Evolutionary conservation across 2,797 vertebrate genomes (phyloP), one percentile per base, ranked within the genome.

Genomic region (Mormyrops attenuatus): DNA sequence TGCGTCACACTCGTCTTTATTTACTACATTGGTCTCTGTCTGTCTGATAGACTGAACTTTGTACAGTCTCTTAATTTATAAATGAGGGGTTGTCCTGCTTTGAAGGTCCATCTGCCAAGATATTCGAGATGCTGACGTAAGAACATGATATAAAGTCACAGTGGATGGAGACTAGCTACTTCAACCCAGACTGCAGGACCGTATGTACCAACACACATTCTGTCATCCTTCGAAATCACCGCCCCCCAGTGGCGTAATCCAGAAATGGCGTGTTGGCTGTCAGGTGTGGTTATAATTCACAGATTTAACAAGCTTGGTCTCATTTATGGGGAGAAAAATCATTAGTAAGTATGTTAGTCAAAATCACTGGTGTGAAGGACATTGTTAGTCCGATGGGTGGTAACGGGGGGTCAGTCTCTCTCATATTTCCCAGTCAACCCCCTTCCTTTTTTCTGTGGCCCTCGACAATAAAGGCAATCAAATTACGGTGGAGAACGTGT

Each of bases 291-390:
- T 11, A 50, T 50, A 50, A 22, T 85, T 47, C 47, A 84, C 0
- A 44, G 82, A 8, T 85, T 85, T 85, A 85, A 85, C 82, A 44
- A 22, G 82, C 44, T 50, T 26, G n/a, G 82, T 85, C 82, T 80
- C 26, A 85, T 85, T 85, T 47, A 85, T 11, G 4, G 44, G 41
- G 41, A 85, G 77, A 80, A 38, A 77, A 77, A 77, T 77, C 69
- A 80, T 47, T 50, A 49, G 8, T 85, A 85, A 85, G 82, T 8
- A 85, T 85, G 82, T 85, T 47, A 85, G 82, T 50, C 82, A 47
- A 50, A 85, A 47, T 50, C 47, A 85, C 38, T 44, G 41, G 20
- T 85, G 82, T 85, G 82, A 50, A 85, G 41, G 82, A 85, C 41
- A 49, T 85, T 85, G 82, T 49, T 85, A 47, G n/a, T 9, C 80